Evolutionary conservation across 2,113 vertebrate genomes (phyloP).

Genomic region (Entomyzon cyanotis): DNA sequence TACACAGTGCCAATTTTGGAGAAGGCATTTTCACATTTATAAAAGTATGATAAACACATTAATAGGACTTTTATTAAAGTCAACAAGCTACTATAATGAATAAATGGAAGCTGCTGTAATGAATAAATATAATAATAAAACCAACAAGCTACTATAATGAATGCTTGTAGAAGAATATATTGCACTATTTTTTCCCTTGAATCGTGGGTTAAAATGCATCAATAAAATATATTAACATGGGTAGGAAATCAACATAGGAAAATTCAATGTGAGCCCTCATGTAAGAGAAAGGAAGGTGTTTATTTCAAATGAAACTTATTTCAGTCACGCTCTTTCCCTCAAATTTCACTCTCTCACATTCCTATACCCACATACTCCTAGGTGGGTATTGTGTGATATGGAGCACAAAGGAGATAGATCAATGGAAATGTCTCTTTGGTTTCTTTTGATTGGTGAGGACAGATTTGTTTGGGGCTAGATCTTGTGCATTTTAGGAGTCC

Average conservation of each 20-base stretch:
- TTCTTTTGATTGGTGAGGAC: neutral
- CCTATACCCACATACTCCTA: neutral
- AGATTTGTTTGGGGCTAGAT: neutral
- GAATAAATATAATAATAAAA: neutral
- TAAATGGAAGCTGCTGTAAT: neutral
- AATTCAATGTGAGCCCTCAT: neutral
- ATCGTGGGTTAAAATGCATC: neutral
- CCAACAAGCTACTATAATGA: neutral
- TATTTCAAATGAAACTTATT: neutral
- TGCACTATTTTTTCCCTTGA: neutral
- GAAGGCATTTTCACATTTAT: slow-evolving; percentile 8
- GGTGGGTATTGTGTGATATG: neutral
- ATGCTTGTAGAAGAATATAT: neutral
- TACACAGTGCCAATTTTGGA: slow-evolving; percentile 9
- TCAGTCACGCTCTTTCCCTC: neutral
- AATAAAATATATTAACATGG: neutral
- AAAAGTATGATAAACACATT: slow-evolving; percentile 16
- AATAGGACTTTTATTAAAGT: slow-evolving; percentile 37
- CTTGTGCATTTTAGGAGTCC: neutral
- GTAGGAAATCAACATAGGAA: neutral
- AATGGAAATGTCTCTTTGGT: neutral
- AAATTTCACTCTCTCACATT: neutral
- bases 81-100: neutral
- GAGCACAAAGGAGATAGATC: neutral
- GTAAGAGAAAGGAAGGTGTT: neutral